Evolutionary conservation across 2,113 vertebrate species (phyloP).

Genomic region (Sebastes schlegelii): DNA sequence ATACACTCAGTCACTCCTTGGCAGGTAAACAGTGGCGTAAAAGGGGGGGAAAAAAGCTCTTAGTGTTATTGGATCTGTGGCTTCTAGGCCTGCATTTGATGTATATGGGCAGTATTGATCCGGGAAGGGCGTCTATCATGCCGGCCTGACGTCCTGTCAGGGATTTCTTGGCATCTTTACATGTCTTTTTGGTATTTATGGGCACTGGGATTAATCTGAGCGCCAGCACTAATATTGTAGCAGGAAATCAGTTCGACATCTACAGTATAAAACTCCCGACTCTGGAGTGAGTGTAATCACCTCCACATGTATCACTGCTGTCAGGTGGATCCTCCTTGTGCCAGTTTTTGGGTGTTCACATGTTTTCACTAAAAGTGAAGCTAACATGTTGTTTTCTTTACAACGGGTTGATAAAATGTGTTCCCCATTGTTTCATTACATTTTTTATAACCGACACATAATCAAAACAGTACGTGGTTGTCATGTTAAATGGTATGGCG

Average conservation of each 20-base stretch:
- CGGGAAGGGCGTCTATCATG: constrained; percentile 64
- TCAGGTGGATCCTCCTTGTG: constrained; percentile 33
- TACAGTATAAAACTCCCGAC: constrained; percentile 52
- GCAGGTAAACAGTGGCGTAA: constrained; percentile 69
- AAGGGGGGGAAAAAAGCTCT: constrained; percentile 73
- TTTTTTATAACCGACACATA: neutral
- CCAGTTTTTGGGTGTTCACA: neutral
- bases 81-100: constrained; percentile 73
- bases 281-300: constrained; percentile 43
- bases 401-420: neutral
- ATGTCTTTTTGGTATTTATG: constrained; percentile 74
- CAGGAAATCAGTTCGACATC: constrained; percentile 72
- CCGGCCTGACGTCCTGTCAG: constrained; percentile 63
- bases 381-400: constrained; percentile 3
- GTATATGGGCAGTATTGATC: constrained; percentile 75
- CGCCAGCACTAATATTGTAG: constrained; percentile 59
- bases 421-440: neutral
- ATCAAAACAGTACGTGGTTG: constrained; percentile 13
- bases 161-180: constrained; percentile 77
- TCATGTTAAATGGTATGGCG: neutral
- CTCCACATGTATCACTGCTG: constrained; percentile 41
- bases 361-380: constrained; percentile 29
- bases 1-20: constrained; percentile 64
- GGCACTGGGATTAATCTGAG: constrained; percentile 60
- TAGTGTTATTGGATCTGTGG: constrained; percentile 89